Conservation (phyloP, 1,140 invertebrate genomes). For the Lepidurus arcticus region DNA sequence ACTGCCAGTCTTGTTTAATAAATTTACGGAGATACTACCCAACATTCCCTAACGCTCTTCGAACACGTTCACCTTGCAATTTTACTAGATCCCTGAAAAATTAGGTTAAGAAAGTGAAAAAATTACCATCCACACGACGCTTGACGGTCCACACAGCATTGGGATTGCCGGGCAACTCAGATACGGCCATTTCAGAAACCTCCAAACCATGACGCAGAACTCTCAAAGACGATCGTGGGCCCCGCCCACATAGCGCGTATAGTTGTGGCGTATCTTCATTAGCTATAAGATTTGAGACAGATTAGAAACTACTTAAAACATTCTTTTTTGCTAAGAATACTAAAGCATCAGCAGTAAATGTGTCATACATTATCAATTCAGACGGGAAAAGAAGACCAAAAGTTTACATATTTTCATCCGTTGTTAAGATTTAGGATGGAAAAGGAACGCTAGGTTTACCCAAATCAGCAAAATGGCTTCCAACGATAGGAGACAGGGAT, state of each 20-base stretch:
- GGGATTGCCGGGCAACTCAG: conserved; percentile 96
- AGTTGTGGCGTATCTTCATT: conserved; percentile 99
- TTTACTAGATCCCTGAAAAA: background rate
- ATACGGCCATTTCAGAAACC: conserved; percentile 98
- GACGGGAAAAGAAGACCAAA: conserved; percentile 17
- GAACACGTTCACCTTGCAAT: conserved; percentile 32
- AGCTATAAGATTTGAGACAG: conserved; percentile 51
- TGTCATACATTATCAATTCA: conserved; percentile 7
- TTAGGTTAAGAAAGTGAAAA: background rate
- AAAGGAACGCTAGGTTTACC: conserved; percentile 38
- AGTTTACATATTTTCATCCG: conserved; percentile 28
- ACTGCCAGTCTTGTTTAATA: conserved; percentile 43
- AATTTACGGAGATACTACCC: conserved; percentile 37
- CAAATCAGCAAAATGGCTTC: conserved; percentile 64
- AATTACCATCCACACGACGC: conserved; percentile 85
- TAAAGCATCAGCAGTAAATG: background rate
- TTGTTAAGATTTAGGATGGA: background rate
- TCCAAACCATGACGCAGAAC: conserved; percentile 95
- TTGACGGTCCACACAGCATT: conserved; percentile 99
- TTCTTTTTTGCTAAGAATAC: background rate
- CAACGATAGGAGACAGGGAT: conserved; percentile 89
- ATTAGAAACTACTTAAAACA: background rate
- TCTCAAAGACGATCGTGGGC: conserved; percentile 83
- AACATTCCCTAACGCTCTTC: conserved; percentile 8
- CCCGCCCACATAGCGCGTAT: conserved; percentile 91